phyloP scores from a whole-genome alignment of 2,113 vertebrate species.

The Mustelus asterias region DNA sequence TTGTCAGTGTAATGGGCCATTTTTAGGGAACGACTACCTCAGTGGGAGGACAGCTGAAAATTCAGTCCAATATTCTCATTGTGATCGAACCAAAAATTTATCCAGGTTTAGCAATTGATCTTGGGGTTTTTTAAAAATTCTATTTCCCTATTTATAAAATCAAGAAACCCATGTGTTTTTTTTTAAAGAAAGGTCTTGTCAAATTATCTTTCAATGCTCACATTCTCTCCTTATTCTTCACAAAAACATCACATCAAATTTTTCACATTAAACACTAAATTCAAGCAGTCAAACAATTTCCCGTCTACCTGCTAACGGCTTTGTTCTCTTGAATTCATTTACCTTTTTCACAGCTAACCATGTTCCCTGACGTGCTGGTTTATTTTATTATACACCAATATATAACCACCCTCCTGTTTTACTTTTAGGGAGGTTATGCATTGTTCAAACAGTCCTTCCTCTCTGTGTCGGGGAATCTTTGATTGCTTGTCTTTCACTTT shows the following conservation, averaged over 20 bases:
- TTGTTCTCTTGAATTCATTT: background rate
- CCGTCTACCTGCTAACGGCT: background rate
- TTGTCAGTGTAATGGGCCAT: background rate
- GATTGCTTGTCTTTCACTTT: background rate
- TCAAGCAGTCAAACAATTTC: background rate
- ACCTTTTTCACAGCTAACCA: background rate
- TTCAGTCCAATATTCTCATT: background rate
- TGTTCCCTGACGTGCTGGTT: background rate
- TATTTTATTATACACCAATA: background rate
- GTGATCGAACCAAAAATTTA: background rate
- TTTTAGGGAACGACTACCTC: background rate
- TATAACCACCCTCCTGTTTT: conserved; percentile 14
- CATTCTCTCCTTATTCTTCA: background rate
- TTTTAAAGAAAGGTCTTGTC: background rate
- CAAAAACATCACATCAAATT: background rate
- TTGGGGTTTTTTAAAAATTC: background rate
- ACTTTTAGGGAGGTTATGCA: background rate
- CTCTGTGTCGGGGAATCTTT: background rate
- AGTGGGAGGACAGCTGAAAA: background rate
- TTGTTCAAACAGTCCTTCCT: background rate
- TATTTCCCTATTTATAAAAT: background rate
- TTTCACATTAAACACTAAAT: background rate
- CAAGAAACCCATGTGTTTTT: background rate
- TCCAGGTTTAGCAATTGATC: background rate
- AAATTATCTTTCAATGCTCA: background rate